Evolutionary conservation across 2,797 vertebrate species (phyloP), one percentile per base, ranked within the genome.

Genomic region (Phoeniculus purpureus): DNA sequence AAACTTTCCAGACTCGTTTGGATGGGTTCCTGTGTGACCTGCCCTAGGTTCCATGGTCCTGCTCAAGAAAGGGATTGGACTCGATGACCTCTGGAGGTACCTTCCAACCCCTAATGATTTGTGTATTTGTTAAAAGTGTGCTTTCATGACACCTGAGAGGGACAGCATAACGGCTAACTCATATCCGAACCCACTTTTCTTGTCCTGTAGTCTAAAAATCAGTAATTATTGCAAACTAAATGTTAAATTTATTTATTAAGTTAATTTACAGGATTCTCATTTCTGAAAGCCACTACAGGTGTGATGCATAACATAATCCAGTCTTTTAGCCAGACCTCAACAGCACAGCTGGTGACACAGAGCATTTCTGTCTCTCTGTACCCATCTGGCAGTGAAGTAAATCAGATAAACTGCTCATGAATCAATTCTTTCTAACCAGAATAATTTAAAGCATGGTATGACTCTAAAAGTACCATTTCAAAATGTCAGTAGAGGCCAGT

Each of bases 361-460:
- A 91, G 55, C 15, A 20, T 81, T 91, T 89, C 37, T 75, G 22
- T 75, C 40, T 45, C 13, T 73, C 76, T 1, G 1, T 83, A 80
- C 18, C 40, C 75, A 67, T 81, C 55, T 96, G 71, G 29, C 64
- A 84, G 50, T 48, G 81, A 88, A 88, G 23, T 54, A 92, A 95
- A 92, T 88, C 60, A 90, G 64, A 86, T 84, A 81, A 93, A 92
- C 13, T 79, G 31, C 19, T 91, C 52, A 74, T 81, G 31, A 92
- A 90, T 90, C 52, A 81, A 52, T 91, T 94, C 25, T 89, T 93
- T 85, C 64, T 73, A 84, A 86, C 25, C 73, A 48, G 29, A 91
- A 90, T 89, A 70, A 81, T 76, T 89, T 91, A 66, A 92, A 90
- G 22, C 37, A 65, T 81, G 64, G 20, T 40, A 54, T 76, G 56